Base-by-base conservation (phyloP, 37 sponge, comb jelly and placozoan genomes). In the Amphimedon queenslandica region DNA sequence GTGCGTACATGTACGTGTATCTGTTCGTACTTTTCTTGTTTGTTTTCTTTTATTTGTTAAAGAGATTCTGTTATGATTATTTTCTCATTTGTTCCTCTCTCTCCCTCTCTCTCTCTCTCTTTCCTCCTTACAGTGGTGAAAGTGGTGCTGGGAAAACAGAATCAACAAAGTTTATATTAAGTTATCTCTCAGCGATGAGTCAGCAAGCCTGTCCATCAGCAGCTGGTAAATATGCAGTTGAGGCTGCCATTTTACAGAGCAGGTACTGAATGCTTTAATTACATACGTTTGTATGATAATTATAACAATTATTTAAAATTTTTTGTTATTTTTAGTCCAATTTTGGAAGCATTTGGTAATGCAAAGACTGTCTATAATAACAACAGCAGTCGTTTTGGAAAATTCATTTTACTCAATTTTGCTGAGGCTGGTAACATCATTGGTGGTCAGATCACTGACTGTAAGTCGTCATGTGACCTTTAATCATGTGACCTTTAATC, bases 331-430 rank as follows among this genome's bases (percentile, higher is more conserved):
- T 64, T 32, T 75, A 94, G 99, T 61, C 99, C 99, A 6, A 94
- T 97, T n/a, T 78, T 97, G 71, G 99, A 97, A 42, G 89, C 99
- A 37, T 89, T 97, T 83, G 99, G 99, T 37, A 97, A 97, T 90
- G 99, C 99, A 23, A 97, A 97, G 75, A 97, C 99, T 0, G 84
- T 97, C 57, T 92, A 97, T 86, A 97, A 97, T 84, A 91, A 97
- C 80, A 97, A 97, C 79, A 89, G 90, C 20, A 91, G 92, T 83
- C 85, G 99, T 1, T 97, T 97, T 80, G 99, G 99, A 31, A 97
- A 97, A 79, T 97, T 92, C 80, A 97, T 97, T 69, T 84, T 82
- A 34, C 83, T 97, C 57, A 74, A 85, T 71, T 97, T 97, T 67
- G 40, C 68, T 36, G 80, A 97, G 57, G 57, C 66, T 0, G 99